Base-by-base conservation (phyloP, 2,113 vertebrate genomes). In the Neolamprologus falcicula region DNA sequence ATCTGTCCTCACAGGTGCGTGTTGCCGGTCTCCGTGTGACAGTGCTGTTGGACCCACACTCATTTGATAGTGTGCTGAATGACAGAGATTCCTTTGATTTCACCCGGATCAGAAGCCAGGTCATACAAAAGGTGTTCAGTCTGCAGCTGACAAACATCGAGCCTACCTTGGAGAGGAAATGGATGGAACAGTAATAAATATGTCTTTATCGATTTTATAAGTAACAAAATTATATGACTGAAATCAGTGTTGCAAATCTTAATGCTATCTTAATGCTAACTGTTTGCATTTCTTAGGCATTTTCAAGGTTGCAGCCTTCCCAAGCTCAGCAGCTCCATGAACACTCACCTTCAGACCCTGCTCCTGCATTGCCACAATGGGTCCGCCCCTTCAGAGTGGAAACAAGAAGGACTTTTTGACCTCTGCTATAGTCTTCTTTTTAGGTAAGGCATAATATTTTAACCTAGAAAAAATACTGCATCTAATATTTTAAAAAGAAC, bases 31-130 rank as follows among this genome's bases (percentile, higher is more conserved):
- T 90, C 26, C 97, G 97, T 4, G 45, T 98, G 82, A 98, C 97
- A 0, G 95, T 98, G 37, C 93, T 98, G 63, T 83, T 98, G 94
- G 98, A 98, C 78, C 97, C 98, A 1, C 95, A 96, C 87, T 97
- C 97, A 53, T 98, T 97, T 0, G 96, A 98, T 9, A 7, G 57
- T 0, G 96, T 98, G 78, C 92, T 97, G 21, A 94, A 95, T 85
- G 97, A 98, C 83, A 93, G 95, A 0, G 68, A 80, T 16, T 88
- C 50, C 17, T 82, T 98, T 63, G 96, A 97, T 89, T 96, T 96
- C 73, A 94, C 90, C 14, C 73, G 63, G 35, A 97, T 92, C 10
- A 96, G 95, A 13, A 26, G 86, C 45, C 61, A 94, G 90, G 93
- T 98, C 57, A 94, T 97, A 92, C 87, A 97, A 24, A 93, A 86